phyloP scores from a whole-genome alignment of 2,888 invertebrate species.

The Tinea semifulvella region DNA sequence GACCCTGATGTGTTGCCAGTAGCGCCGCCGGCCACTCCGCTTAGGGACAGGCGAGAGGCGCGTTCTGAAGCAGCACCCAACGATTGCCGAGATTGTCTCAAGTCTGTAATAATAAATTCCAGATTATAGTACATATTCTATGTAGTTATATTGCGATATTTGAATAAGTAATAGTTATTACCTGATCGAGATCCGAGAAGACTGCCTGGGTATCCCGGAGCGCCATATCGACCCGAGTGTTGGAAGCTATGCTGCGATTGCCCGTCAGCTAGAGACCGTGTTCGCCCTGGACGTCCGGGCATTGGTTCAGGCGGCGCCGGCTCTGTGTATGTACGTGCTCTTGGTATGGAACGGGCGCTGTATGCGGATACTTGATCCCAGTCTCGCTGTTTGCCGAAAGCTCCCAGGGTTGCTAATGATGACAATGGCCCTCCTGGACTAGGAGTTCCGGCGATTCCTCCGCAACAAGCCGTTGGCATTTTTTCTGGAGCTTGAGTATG shows the following conservation, averaged over 20 bases:
- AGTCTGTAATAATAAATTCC: conserved; percentile 62
- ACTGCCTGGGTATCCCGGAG: conserved; percentile 79
- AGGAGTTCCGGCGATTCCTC: conserved; percentile 74
- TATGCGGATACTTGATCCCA: conserved; percentile 82
- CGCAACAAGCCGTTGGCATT: conserved; percentile 82
- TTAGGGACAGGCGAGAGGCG: conserved; percentile 78
- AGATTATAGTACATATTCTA: not conserved
- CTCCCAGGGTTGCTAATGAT: conserved; percentile 83
- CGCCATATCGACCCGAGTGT: conserved; percentile 81
- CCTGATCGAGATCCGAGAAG: conserved; percentile 58
- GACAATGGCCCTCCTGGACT: conserved; percentile 83
- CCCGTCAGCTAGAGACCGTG: conserved; percentile 85
- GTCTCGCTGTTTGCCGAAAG: conserved; percentile 85
- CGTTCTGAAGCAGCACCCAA: conserved; percentile 84
- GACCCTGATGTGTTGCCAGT: conserved; percentile 69
- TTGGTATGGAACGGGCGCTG: conserved; percentile 88
- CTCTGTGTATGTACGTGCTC: conserved; percentile 83
- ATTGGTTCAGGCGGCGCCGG: conserved; percentile 74
- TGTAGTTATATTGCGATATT: not conserved
- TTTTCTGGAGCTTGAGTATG: conserved; percentile 76
- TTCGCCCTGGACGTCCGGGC: conserved; percentile 79
- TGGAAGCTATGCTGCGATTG: conserved; percentile 91
- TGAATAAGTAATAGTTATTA: conserved; percentile 23
- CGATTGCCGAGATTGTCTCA: conserved; percentile 87
- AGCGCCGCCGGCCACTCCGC: conserved; percentile 71